Conservation (phyloP, 2,113 vertebrate genomes). For the Budorcas taxicolor region DNA sequence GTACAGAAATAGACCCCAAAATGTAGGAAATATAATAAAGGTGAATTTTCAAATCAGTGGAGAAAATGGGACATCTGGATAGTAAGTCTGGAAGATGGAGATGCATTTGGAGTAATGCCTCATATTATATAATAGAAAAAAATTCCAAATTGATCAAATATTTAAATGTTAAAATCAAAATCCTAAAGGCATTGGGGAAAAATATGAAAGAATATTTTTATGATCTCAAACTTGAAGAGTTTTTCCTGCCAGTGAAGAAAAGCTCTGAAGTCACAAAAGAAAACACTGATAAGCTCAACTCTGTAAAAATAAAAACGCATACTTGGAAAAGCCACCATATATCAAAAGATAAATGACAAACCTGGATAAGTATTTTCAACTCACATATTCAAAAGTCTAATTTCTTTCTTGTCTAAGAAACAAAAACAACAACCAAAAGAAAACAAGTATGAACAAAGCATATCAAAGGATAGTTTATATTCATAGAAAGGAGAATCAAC, state of each 20-base stretch:
- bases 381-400: neutral
- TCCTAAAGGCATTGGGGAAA: neutral
- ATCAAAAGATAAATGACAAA: constrained; percentile 4
- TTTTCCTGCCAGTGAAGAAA: neutral
- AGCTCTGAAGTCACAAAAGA: neutral
- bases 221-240: neutral
- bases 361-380: neutral
- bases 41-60: neutral
- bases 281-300: neutral
- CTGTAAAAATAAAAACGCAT: neutral
- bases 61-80: neutral
- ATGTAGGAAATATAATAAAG: neutral
- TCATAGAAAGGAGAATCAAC: neutral
- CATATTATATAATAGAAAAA: neutral
- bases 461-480: neutral
- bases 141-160: neutral
- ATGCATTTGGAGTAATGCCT: neutral
- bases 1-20: neutral
- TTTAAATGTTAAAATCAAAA: neutral
- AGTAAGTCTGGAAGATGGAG: neutral
- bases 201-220: neutral
- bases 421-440: neutral
- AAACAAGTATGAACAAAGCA: neutral
- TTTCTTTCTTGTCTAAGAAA: neutral
- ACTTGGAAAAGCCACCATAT: neutral